A percentile compares a stretch with the other conserved stretches of the same genome.
These are phyloP conservation scores for Aptenodytes forsteri DNA, from an alignment of 2,113 vertebrate genomes.

Conservation along the genomic window DNA sequence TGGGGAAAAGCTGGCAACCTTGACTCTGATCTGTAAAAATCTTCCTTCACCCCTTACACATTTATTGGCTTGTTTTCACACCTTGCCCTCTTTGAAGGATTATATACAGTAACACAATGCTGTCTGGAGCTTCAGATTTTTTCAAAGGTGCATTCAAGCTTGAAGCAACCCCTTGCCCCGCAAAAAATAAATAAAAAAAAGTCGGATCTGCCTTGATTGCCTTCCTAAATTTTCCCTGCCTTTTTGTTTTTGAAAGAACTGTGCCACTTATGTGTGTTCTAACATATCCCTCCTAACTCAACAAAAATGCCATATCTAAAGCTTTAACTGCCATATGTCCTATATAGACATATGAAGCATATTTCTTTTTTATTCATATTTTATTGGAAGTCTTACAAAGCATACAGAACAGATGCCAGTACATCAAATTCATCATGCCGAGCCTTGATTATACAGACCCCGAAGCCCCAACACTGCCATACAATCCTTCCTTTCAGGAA, in stretches of 20 bases:
- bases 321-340: constrained; percentile 38
- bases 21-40: constrained; percentile 54
- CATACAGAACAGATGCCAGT: constrained; percentile 62
- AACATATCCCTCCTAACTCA: constrained; percentile 7
- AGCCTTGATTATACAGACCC: constrained; percentile 55
- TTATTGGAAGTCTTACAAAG: constrained; percentile 69
- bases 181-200: not conserved
- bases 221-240: not conserved
- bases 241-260: not conserved
- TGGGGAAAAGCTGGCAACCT: constrained; percentile 47
- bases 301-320: constrained; percentile 33
- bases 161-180: not conserved
- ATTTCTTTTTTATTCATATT: constrained; percentile 59
- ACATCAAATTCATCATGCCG: constrained; percentile 47
- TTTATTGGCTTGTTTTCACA: constrained; percentile 57
- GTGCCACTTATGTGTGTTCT: not conserved
- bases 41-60: constrained; percentile 32
- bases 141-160: not conserved
- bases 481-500: constrained; percentile 70
- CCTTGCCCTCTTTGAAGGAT: constrained; percentile 35
- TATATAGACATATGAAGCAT: constrained; percentile 38
- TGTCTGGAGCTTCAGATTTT: not conserved
- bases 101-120: not conserved
- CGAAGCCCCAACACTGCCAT: constrained; percentile 38
- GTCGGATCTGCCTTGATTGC: not conserved